phyloP scores from a whole-genome alignment of 1,140 invertebrate genomes.

The Hylaeus anthracinus region DNA sequence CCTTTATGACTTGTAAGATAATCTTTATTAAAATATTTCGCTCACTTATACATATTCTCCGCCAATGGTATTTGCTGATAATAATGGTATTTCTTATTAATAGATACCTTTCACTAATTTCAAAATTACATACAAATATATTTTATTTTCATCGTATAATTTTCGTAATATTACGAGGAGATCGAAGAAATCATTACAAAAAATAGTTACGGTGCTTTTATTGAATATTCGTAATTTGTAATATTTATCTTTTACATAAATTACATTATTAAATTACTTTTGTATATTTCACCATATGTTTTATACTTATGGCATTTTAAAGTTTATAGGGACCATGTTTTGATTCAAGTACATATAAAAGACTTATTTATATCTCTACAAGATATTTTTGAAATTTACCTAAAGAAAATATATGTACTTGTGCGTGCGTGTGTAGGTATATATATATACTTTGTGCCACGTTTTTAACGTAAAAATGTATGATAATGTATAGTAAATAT shows the following conservation, averaged over 20 bases:
- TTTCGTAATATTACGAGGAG: background rate
- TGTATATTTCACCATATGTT: slow-evolving; percentile 2
- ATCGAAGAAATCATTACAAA: background rate
- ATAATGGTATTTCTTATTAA: background rate
- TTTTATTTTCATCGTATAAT: background rate
- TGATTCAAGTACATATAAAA: background rate
- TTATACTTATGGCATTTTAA: slow-evolving; percentile 39
- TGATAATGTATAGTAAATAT: slow-evolving; percentile 23
- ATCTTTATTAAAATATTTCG: background rate
- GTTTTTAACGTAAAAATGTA: slow-evolving; percentile 10
- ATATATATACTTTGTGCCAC: slow-evolving; percentile 7
- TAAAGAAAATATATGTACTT: background rate
- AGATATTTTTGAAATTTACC: background rate
- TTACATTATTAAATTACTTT: background rate
- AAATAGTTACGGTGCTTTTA: background rate
- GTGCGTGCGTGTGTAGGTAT: background rate
- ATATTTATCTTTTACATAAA: background rate
- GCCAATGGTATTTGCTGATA: background rate
- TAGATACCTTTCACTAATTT: too few relatives aligned
- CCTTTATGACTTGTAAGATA: slow-evolving; percentile 47
- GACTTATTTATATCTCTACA: background rate
- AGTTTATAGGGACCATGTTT: slow-evolving; percentile 8
- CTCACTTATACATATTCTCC: background rate
- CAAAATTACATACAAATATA: too few relatives aligned
- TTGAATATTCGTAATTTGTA: background rate